phyloP scores from a whole-genome alignment of 2,888 invertebrate species.

The Synanthedon formicaeformis region DNA sequence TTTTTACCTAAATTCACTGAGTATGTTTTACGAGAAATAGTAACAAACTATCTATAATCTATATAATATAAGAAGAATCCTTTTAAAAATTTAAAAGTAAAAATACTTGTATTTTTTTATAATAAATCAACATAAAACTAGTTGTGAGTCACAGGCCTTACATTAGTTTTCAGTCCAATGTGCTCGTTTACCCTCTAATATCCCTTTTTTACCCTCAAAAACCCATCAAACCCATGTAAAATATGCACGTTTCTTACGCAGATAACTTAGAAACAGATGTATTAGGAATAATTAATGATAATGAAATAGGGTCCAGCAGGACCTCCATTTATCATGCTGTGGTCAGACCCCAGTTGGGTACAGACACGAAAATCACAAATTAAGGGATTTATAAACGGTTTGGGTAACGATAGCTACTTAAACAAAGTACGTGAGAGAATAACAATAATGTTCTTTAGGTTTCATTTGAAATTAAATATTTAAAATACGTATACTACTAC shows the following conservation, averaged over 20 bases:
- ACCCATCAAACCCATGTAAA: constrained; percentile 2
- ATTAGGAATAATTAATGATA: constrained; percentile 34
- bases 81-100: too few species aligned
- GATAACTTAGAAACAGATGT: constrained; percentile 16
- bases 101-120: too few species aligned
- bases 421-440: constrained; percentile 2
- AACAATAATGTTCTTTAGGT: too few species aligned
- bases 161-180: background rate
- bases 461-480: background rate
- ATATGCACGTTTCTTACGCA: constrained; percentile 11
- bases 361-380: constrained; percentile 30
- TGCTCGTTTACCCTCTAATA: background rate
- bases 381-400: constrained; percentile 25
- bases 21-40: too few species aligned
- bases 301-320: constrained; percentile 25
- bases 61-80: too few species aligned
- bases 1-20: too few species aligned
- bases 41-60: too few species aligned
- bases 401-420: constrained; percentile 12
- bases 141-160: background rate
- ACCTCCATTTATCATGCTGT: constrained; percentile 33
- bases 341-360: constrained; percentile 19
- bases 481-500: constrained; percentile 4
- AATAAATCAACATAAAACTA: too few species aligned
- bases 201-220: constrained; percentile 4